These are phyloP conservation scores for Takifugu ocellatus DNA, from an alignment of 2,797 vertebrate genomes.

Conservation along the genomic window DNA sequence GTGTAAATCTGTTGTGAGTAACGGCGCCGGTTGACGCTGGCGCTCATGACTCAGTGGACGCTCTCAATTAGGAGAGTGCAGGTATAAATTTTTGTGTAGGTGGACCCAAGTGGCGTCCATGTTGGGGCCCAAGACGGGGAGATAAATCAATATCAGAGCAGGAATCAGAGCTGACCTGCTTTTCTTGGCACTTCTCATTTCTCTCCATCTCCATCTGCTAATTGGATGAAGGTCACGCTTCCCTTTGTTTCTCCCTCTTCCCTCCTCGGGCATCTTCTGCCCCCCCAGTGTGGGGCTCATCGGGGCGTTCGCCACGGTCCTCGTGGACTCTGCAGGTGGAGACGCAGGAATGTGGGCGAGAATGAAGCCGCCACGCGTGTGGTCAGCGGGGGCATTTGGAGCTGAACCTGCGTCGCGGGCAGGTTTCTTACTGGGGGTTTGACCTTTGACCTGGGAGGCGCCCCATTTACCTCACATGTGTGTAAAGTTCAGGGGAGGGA, in stretches of 20 bases:
- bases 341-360: too few relatives aligned
- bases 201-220: conserved; percentile 48
- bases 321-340: too few relatives aligned
- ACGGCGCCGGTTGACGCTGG: conserved; percentile 10
- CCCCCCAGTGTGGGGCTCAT: background rate
- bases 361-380: conserved; percentile 24
- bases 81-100: conserved; percentile 68
- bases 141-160: conserved; percentile 64
- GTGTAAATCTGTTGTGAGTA: background rate
- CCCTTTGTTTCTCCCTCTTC: conserved; percentile 24
- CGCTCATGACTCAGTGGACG: conserved; percentile 29
- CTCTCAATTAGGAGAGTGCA: conserved; percentile 64
- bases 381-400: conserved; percentile 17
- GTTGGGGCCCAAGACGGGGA: conserved; percentile 28
- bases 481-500: conserved; percentile 30
- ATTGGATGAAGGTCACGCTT: conserved; percentile 50
- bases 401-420: conserved; percentile 39
- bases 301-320: too few relatives aligned
- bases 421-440: conserved; percentile 46
- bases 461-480: conserved; percentile 41
- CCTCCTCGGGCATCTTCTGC: conserved; percentile 11
- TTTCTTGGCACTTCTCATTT: conserved; percentile 5
- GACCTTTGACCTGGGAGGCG: conserved; percentile 24
- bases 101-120: conserved; percentile 58
- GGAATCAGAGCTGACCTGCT: conserved; percentile 39